phyloP scores from a whole-genome alignment of 2,797 vertebrate genomes.

The Botia kubotai region DNA sequence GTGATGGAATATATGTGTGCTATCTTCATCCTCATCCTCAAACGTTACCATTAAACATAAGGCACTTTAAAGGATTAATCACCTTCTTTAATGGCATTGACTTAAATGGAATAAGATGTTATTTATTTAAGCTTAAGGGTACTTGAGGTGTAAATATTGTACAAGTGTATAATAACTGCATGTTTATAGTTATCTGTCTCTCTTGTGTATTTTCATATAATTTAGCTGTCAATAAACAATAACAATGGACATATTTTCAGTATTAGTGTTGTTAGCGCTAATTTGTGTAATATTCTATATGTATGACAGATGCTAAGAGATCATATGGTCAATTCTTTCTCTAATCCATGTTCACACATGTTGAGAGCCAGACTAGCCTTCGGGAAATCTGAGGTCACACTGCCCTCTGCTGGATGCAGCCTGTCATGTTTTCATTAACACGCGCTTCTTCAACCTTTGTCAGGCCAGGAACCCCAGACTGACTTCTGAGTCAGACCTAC shows the following conservation, averaged over 20 bases:
- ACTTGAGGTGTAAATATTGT: slow-evolving; percentile 65
- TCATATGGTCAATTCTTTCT: background rate
- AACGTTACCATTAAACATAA: slow-evolving; percentile 64
- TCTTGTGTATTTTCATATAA: slow-evolving; percentile 18
- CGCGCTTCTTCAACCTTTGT: background rate
- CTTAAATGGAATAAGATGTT: slow-evolving; percentile 69
- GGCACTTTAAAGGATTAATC: slow-evolving; percentile 73
- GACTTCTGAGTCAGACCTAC: too few relatives aligned
- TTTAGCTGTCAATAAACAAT: slow-evolving; percentile 43
- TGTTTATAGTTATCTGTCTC: slow-evolving; percentile 19
- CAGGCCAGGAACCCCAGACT: background rate
- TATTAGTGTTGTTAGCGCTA: background rate
- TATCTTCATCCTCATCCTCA: slow-evolving; percentile 51
- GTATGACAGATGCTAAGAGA: background rate
- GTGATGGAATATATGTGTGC: slow-evolving; percentile 11
- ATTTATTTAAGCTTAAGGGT: slow-evolving; percentile 66
- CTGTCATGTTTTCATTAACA: background rate
- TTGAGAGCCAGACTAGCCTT: background rate
- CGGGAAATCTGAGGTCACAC: background rate
- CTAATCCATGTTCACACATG: background rate
- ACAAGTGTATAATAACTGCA: slow-evolving; percentile 13
- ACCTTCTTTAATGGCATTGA: slow-evolving; percentile 55
- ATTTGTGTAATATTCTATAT: too few relatives aligned
- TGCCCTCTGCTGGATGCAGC: slow-evolving; percentile 13
- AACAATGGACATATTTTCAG: background rate